A percentile compares a stretch with the other conserved stretches of the same genome.
phyloP scores from a whole-genome alignment of 2,888 invertebrate genomes.

The Congeria kusceri region DNA sequence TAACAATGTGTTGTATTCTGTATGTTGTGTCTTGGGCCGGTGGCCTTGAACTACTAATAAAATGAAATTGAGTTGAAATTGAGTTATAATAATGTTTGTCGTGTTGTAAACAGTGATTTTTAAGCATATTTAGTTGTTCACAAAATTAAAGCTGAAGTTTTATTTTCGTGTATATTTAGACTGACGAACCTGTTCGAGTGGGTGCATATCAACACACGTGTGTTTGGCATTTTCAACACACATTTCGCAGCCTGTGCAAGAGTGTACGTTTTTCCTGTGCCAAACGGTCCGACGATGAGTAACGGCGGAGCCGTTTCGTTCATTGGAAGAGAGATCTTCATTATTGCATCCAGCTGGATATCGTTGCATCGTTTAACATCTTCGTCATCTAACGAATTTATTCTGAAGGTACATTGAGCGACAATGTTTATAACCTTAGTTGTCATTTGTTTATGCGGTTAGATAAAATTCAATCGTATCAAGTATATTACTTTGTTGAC shows the following conservation, averaged over 20 bases:
- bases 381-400: no score
- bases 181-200: conserved; percentile 4
- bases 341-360: neutral
- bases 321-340: neutral
- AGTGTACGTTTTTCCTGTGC: conserved; percentile 1
- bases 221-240: neutral
- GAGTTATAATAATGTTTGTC: neutral
- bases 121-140: neutral
- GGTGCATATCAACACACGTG: neutral
- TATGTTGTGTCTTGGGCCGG: no score
- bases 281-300: neutral
- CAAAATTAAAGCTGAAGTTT: neutral
- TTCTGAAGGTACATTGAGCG: no score
- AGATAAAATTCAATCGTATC: no score
- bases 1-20: no score
- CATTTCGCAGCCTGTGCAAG: conserved; percentile 1
- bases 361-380: neutral
- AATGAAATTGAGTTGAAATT: neutral
- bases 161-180: no score
- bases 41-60: no score
- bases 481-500: no score
- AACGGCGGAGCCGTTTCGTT: neutral
- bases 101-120: neutral
- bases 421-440: no score
- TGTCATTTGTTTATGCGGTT: no score